phyloP scores from a whole-genome alignment of 2,113 vertebrate genomes.

The Macquaria australasica region DNA sequence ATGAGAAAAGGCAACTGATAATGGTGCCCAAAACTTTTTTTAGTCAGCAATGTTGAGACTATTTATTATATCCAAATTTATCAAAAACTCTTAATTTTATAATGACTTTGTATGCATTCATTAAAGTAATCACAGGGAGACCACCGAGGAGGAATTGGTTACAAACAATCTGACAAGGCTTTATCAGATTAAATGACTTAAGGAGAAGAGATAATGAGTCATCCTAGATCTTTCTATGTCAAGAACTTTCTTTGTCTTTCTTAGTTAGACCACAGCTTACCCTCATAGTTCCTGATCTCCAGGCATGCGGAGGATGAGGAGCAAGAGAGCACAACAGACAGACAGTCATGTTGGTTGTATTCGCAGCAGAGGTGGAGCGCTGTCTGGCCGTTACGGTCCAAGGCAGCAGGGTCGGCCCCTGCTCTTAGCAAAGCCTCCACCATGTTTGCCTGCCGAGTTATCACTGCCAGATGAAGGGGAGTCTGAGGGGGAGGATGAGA shows the following conservation, averaged over 20 bases:
- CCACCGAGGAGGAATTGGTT: conserved; percentile 5
- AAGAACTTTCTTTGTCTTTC: background rate
- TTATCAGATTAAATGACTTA: background rate
- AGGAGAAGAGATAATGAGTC: background rate
- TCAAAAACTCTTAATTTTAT: background rate
- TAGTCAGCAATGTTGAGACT: background rate
- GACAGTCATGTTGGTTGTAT: conserved; percentile 82
- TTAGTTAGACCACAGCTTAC: conserved; percentile 71
- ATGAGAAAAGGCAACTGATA: background rate
- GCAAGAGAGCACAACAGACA: conserved; percentile 81
- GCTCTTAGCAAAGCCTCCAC: conserved; percentile 83
- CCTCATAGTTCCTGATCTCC: conserved; percentile 89
- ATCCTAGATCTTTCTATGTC: background rate
- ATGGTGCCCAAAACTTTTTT: background rate
- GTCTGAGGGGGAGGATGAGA: conserved; percentile 81
- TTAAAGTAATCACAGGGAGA: background rate
- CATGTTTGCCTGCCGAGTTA: conserved; percentile 86
- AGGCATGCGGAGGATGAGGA: conserved; percentile 68
- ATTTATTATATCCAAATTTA: background rate
- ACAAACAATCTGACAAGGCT: background rate
- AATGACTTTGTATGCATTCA: background rate
- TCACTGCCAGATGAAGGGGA: conserved; percentile 91
- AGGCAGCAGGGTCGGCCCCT: conserved; percentile 84
- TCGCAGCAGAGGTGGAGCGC: conserved; percentile 90
- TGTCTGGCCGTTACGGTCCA: conserved; percentile 91